Evolutionary conservation across 2,113 vertebrate species (phyloP), one percentile per base, ranked within the genome.

Genomic region (Seriola quinqueradiata): DNA sequence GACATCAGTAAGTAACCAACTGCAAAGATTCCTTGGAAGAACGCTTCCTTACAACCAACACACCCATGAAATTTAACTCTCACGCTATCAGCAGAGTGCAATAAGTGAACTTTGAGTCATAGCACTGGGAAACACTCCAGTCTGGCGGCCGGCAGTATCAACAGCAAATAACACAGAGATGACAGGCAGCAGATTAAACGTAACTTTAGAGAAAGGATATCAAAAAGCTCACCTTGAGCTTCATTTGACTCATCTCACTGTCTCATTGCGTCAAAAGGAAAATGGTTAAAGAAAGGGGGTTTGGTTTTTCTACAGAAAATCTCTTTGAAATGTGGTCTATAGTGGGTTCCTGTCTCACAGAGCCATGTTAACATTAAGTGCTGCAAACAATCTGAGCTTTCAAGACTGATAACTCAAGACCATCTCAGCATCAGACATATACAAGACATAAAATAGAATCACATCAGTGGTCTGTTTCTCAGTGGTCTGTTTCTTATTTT

Each of bases 11-110:
- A 48, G 52, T 14, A 58, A 64, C 8, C 25, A 76, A 58, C 40
- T 21, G 6, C 60, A 34, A 2, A 5, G 65, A 59, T 79, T 89
- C 81, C 0, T 79, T 61, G 34, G 60, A 85, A 65, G 32, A 65
- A 16, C n/a, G 13, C 23, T 64, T 77, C 40, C 80, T 83, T 59
- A 5, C 9, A 17, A 2, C 1, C 1, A n/a, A 40, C 14, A 46
- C 50, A 64, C 40, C 64, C 54, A 75, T 19, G 40, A 74, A 57
- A 55, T 44, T 0, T 28, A 38, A 32, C 19, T 34, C 12, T 65
- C 3, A 28, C 16, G 21, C 11, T 11, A 57, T 48, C 13, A 61
- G 19, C 59, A 58, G 21, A 3, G 28, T 38, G 48, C 50, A 82
- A 50, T 23, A 5, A 68, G 13, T 60, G 52, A 71, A 60, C 65